Conservation (phyloP, 1,140 invertebrate species). For the Neuroterus valhalla region DNA sequence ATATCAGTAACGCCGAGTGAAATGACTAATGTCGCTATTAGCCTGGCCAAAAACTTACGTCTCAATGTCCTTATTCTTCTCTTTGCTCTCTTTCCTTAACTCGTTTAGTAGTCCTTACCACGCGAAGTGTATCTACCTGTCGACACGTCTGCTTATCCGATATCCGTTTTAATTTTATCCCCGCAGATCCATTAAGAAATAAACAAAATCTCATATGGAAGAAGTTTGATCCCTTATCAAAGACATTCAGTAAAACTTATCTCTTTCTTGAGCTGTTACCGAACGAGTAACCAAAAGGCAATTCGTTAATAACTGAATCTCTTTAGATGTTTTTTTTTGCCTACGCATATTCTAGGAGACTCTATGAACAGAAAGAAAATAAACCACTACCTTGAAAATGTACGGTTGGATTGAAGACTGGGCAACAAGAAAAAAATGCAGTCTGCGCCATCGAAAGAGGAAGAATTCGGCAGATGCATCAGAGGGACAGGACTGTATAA, state of each 20-base stretch:
- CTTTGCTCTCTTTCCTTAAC: slow-evolving; percentile 16
- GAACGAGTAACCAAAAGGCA: too few species aligned
- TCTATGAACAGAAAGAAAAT: neutral
- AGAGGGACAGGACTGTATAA: slow-evolving; percentile 1
- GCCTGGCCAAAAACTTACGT: slow-evolving; percentile 56
- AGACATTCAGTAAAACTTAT: too few species aligned
- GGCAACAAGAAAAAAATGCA: slow-evolving; percentile 21
- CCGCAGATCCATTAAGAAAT: neutral
- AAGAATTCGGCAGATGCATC: slow-evolving; percentile 21
- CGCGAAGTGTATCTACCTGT: neutral
- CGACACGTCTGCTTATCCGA: neutral
- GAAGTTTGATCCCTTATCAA: neutral
- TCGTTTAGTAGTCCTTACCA: neutral
- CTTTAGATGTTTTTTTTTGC: too few species aligned
- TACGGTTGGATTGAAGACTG: neutral
- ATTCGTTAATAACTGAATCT: too few species aligned
- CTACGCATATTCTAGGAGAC: too few species aligned
- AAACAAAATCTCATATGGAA: neutral
- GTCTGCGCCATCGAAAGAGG: slow-evolving; percentile 6
- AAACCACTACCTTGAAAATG: neutral
- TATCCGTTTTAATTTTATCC: slow-evolving; percentile 15
- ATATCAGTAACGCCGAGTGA: slow-evolving; percentile 63
- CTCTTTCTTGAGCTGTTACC: too few species aligned
- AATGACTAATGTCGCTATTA: slow-evolving; percentile 73
- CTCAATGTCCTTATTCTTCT: slow-evolving; percentile 53